Conservation (phyloP, 1,140 invertebrate genomes). For the Drosophila auraria region DNA sequence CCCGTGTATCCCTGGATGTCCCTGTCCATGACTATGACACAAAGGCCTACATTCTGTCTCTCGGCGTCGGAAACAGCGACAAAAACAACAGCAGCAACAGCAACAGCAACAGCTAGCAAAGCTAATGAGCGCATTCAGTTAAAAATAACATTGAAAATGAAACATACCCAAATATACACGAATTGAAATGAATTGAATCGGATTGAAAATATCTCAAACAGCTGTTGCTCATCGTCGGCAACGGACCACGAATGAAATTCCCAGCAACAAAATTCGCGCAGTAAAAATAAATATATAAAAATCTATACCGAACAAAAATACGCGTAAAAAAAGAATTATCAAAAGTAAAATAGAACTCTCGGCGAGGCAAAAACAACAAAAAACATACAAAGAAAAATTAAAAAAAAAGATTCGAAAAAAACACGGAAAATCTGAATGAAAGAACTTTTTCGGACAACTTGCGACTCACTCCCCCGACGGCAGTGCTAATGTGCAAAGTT, state of each 20-base stretch:
- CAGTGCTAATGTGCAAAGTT: constrained; percentile 82
- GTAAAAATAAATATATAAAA: constrained; percentile 32
- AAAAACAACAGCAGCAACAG: constrained; percentile 11
- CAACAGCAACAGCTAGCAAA: constrained; percentile 12
- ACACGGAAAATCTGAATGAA: constrained; percentile 55
- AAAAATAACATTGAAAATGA: constrained; percentile 80
- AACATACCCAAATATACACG: constrained; percentile 60
- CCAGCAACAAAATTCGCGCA: constrained; percentile 45
- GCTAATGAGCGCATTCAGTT: constrained; percentile 80
- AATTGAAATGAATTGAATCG: constrained; percentile 74
- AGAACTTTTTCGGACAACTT: constrained; percentile 79
- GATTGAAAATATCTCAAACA: constrained; percentile 79
- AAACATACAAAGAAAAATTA: background rate
- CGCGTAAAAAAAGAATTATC: constrained; percentile 44
- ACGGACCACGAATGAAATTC: constrained; percentile 62
- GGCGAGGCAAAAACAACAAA: constrained; percentile 13
- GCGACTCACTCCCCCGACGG: constrained; percentile 31
- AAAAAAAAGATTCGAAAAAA: constrained; percentile 23
- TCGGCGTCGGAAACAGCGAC: constrained; percentile 30
- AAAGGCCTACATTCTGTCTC: constrained; percentile 71
- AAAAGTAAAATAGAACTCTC: constrained; percentile 27
- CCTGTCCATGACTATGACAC: constrained; percentile 69
- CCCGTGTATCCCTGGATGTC: constrained; percentile 8
- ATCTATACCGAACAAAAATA: constrained; percentile 47
- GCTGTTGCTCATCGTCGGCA: constrained; percentile 79